Conservation (phyloP, 1,140 invertebrate species). For the Calliphora vicina region DNA sequence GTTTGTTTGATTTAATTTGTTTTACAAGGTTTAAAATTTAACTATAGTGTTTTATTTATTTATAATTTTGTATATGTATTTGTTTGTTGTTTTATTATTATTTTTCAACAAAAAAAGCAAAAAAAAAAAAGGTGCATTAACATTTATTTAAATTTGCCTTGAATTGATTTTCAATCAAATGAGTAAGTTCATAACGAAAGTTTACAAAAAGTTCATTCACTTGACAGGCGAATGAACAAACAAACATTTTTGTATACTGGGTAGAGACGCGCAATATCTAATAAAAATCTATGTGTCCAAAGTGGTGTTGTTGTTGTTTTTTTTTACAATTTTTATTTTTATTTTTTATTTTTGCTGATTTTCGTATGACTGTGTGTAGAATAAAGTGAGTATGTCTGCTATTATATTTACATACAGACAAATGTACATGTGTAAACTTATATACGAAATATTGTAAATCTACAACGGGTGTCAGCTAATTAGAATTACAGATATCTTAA, state of each 20-base stretch:
- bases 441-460: too few relatives aligned
- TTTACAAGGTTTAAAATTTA: not conserved
- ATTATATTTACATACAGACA: too few relatives aligned
- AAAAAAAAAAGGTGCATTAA: not conserved
- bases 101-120: not conserved
- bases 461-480: too few relatives aligned
- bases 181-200: not conserved
- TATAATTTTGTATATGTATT: not conserved
- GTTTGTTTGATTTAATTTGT: not conserved
- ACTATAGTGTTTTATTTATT: not conserved
- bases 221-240: not conserved
- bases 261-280: too few relatives aligned
- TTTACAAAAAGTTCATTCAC: constrained; percentile 1
- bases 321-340: not conserved
- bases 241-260: too few relatives aligned
- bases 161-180: constrained; percentile 1
- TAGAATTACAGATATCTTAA: too few relatives aligned
- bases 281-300: too few relatives aligned
- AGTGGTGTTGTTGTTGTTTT: too few relatives aligned
- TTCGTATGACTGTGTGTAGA: too few relatives aligned
- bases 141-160: constrained; percentile 1
- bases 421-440: too few relatives aligned
- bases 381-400: too few relatives aligned
- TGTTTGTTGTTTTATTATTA: not conserved
- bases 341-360: too few relatives aligned